These are phyloP conservation scores for Prorops nasuta DNA, from an alignment of 1,140 invertebrate genomes.

Conservation along the genomic window DNA sequence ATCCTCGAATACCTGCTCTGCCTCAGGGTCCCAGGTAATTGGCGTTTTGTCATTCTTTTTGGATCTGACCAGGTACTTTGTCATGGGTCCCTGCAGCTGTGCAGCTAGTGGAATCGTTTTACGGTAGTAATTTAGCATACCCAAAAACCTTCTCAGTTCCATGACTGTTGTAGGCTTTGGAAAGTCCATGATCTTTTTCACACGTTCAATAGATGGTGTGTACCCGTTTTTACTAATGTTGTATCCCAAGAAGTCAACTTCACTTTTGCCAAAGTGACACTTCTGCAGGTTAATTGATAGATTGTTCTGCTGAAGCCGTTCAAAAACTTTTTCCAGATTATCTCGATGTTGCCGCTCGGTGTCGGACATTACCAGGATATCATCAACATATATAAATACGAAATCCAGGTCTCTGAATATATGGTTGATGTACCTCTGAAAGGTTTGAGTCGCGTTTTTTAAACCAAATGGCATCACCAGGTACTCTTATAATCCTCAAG, in stretches of 20 bases:
- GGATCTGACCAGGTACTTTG: neutral
- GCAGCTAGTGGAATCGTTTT: neutral
- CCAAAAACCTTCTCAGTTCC: neutral
- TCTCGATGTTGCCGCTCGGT: neutral
- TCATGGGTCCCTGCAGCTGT: neutral
- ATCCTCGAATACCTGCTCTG: neutral
- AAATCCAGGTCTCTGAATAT: neutral
- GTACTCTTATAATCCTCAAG: neutral
- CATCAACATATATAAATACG: no score
- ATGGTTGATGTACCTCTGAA: neutral
- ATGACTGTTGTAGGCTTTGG: conserved; percentile 1
- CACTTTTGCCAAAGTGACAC: neutral
- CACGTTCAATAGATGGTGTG: neutral
- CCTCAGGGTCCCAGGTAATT: neutral
- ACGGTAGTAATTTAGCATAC: neutral
- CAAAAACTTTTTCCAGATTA: neutral
- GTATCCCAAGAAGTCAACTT: neutral
- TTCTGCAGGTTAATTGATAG: neutral
- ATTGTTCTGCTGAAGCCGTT: no score
- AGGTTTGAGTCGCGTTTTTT: no score
- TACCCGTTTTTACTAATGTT: neutral
- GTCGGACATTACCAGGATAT: no score
- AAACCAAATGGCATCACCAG: neutral
- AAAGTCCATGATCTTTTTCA: neutral
- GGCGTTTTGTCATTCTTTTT: neutral